Conservation (phyloP, 1,140 invertebrate genomes). For the Frieseomelitta varia region DNA sequence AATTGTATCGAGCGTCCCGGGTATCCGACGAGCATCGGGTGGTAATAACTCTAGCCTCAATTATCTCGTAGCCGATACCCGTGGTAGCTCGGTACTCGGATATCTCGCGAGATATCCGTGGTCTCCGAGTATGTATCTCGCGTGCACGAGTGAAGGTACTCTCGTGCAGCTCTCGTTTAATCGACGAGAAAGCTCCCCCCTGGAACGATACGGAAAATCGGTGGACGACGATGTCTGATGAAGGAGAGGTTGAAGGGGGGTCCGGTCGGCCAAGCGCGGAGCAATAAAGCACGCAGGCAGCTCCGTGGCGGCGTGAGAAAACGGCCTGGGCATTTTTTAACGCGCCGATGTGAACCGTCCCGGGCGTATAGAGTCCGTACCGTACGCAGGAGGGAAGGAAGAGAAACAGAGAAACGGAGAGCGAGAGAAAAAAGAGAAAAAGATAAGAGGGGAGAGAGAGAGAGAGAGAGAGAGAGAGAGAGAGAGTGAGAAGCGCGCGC, state of each 20-base stretch:
- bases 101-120: too few species aligned
- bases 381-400: not conserved
- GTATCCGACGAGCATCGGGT: too few species aligned
- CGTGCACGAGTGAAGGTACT: too few species aligned
- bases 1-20: too few species aligned
- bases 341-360: conserved; percentile 41
- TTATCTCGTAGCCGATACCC: too few species aligned
- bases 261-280: too few species aligned
- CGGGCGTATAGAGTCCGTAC: conserved; percentile 34
- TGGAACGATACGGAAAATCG: not conserved
- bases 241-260: not conserved
- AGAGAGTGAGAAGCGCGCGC: conserved; percentile 6
- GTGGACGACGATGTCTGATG: not conserved
- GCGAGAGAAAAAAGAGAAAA: not conserved
- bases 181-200: too few species aligned
- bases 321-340: conserved; percentile 58
- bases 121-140: too few species aligned
- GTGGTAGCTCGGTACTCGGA: too few species aligned
- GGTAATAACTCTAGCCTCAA: too few species aligned
- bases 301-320: conserved; percentile 58
- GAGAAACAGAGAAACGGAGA: not conserved
- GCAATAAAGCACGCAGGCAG: conserved; percentile 56
- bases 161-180: too few species aligned
- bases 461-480: conserved; percentile 18
- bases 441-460: not conserved